Evolutionary conservation across 2,797 vertebrate genomes (phyloP), one percentile per base, ranked within the genome.

Genomic region (Manis crassicaudata): DNA sequence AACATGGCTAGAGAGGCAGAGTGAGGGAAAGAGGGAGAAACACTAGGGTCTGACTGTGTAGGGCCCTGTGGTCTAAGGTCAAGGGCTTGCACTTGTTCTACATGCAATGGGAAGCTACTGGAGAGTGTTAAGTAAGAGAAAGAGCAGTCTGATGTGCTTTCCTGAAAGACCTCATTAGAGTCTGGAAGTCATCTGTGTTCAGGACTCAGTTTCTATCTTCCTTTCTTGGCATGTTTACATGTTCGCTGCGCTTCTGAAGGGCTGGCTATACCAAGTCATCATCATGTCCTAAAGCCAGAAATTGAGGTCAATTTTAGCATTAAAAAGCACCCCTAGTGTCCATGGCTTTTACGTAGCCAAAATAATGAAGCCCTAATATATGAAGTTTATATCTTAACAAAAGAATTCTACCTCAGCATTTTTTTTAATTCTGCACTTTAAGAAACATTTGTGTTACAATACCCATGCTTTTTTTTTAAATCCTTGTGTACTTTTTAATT

Each of bases 401-500:
- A 70, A 81, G 50, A 72, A 67, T 58, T 43, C 67, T 7, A 65
- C n/a, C 32, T 70, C 43, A 29, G 29, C 29, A 32, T 83, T 67
- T 72, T 50, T 43, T 68, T 77, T 20, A 9, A 62, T 46, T 50
- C 76, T 79, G 35, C 18, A 65, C 92, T 81, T 94, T 70, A 56
- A 83, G 72, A 88, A 85, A 54, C 77, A 88, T 52, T 75, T 43
- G 29, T 62, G 60, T 20, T 77, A 70, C 50, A 43, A 50, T 94
- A 23, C 12, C 62, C n/a, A 3, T 21, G 27, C 17, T 77, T 95
- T 86, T 52, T 43, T 54, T 70, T 43, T 65, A 46, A 29, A 91
- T 70, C 40, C 35, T 2, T 13, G 60, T 40, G 5, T 20, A 52
- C 65, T 89, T 91, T 94, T 81, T 91, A 96, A 96, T 96, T 96